Base-by-base conservation (phyloP, 2,113 vertebrate genomes). In the Ictidomys tridecemlineatus region DNA sequence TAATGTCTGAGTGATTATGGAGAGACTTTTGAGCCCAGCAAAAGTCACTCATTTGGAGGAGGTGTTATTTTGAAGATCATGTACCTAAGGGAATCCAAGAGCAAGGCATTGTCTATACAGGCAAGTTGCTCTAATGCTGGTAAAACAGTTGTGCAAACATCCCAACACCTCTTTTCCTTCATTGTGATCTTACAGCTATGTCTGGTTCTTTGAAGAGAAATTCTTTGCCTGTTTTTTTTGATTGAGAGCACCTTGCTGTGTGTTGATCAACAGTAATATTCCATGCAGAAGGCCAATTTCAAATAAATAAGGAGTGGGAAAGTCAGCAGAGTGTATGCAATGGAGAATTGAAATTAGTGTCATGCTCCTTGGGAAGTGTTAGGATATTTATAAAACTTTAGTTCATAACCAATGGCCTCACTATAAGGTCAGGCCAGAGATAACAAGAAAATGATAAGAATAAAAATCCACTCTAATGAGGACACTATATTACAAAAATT, bases 181-280 rank as follows among this genome's bases (percentile, higher is more conserved):
- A 2, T n/a, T 42, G 17, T 26, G 45, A 8, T 48, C 39, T 32
- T 12, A 28, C 74, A 63, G 16, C 16, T 22, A 0, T 63, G 37
- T 34, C 48, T 80, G 8, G 20, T 63, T 90, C 32, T 84, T 26
- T 51, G n/a, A 77, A 30, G 72, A 42, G 14, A 56, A 48, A 28
- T 45, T 84, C 26, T 37, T 48, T 48, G 45, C 45, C 45, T 5
- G 45, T 5, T 48, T 48, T 48, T 0, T 39, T n/a, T n/a, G 6
- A 5, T 13, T n/a, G 22, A 24, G 20, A 28, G 5, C 1, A 37
- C 8, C 67, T 18, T 32, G 14, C 2, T n/a, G 0, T 45, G 6
- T 42, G 24, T 18, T 77, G 30, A 80, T 45, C 28, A 73, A 53
- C 45, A 83, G 32, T 6, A 37, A 56, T 11, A 67, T 5, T 67